These are phyloP conservation scores for Spheniscus mendiculus DNA, from an alignment of 2,113 vertebrate genomes.

Conservation along the genomic window DNA sequence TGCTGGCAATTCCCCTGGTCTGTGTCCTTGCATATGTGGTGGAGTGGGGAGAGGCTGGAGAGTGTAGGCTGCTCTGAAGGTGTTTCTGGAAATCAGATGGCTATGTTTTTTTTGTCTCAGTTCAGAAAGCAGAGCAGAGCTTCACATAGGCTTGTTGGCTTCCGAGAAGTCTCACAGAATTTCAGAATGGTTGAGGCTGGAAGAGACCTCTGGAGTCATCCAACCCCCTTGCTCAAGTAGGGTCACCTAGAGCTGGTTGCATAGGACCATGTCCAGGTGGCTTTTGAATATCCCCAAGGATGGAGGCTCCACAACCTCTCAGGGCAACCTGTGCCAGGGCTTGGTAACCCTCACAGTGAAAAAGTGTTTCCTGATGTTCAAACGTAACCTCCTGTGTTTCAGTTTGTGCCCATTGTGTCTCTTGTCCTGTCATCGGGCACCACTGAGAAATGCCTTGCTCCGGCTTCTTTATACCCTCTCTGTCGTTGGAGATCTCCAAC, in stretches of 20 bases:
- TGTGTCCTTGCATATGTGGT: not conserved
- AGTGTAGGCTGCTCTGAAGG: not conserved
- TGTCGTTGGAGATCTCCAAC: not conserved
- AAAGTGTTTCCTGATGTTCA: not conserved
- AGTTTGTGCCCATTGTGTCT: not conserved
- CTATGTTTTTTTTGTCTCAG: not conserved
- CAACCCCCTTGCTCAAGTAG: not conserved
- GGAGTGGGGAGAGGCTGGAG: not conserved
- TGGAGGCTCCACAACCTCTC: not conserved
- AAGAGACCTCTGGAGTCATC: not conserved
- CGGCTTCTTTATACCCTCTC: not conserved
- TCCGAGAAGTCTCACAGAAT: not conserved
- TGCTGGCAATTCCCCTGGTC: not conserved
- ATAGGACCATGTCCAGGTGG: not conserved
- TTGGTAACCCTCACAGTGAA: not conserved
- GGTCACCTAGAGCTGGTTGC: not conserved
- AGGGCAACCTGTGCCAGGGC: not conserved
- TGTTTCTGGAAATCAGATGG: not conserved
- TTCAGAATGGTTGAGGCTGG: not conserved
- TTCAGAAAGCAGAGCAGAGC: not conserved
- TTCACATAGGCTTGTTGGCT: not conserved
- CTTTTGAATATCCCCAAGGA: not conserved
- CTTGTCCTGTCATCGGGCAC: not conserved
- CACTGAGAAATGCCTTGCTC: not conserved
- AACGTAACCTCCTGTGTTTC: not conserved